These are phyloP conservation scores for Hyperopisus bebe DNA, from an alignment of 2,113 vertebrate species.

Conservation along the genomic window DNA sequence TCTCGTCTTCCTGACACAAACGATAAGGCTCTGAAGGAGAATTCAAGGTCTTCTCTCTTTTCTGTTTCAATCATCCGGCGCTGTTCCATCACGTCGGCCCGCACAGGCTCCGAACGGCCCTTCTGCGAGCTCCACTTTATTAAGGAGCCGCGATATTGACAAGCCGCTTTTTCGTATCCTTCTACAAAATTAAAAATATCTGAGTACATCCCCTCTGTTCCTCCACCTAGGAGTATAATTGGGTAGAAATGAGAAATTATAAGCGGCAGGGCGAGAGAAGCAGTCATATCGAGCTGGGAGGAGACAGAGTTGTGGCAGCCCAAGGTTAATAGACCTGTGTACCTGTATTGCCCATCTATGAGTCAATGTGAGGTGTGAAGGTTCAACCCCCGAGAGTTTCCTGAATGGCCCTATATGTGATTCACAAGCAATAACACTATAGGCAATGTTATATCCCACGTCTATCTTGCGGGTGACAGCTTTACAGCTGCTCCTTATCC, in stretches of 20 bases:
- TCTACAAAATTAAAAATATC: background rate
- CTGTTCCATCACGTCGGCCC: background rate
- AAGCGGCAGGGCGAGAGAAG: background rate
- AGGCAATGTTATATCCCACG: conserved; percentile 7
- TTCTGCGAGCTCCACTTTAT: background rate
- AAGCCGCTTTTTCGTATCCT: background rate
- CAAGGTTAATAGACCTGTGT: conserved; percentile 6
- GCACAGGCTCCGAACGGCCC: background rate
- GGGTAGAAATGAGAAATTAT: conserved; percentile 11
- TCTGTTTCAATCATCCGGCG: background rate
- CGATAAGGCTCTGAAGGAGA: background rate
- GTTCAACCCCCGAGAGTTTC: background rate
- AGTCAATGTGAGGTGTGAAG: background rate
- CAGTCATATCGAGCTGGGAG: background rate
- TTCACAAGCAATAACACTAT: conserved; percentile 14
- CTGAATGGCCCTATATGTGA: background rate
- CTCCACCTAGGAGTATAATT: background rate
- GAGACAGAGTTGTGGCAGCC: background rate
- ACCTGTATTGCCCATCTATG: background rate
- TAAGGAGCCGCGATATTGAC: background rate
- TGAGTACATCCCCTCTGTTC: background rate
- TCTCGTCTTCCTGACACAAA: background rate
- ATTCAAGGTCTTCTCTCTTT: background rate
- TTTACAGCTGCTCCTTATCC: background rate
- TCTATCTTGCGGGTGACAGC: conserved; percentile 16